Evolutionary conservation across 2,888 invertebrate species (phyloP).

Genomic region (Mechanitis messenoides): DNA sequence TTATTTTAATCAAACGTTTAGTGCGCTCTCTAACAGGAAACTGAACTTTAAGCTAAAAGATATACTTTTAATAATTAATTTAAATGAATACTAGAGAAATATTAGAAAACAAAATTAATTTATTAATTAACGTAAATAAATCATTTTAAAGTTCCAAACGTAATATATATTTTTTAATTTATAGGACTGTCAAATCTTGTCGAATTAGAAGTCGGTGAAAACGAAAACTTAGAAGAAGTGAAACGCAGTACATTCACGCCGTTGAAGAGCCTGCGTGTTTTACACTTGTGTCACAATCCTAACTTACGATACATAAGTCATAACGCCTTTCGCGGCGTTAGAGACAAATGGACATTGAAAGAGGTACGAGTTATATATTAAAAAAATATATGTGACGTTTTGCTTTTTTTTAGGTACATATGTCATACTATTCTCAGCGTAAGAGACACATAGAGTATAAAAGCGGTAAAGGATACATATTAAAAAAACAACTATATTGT

Average conservation of each 20-base stretch:
- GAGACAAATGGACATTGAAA: slow-evolving; percentile 69
- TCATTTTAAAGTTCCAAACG: neutral
- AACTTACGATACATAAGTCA: slow-evolving; percentile 76
- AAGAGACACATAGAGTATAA: too few relatives aligned
- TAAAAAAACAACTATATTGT: too few relatives aligned
- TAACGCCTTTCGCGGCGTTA: slow-evolving; percentile 73
- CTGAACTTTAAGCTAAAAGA: too few relatives aligned
- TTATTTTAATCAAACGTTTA: too few relatives aligned
- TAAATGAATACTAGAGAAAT: too few relatives aligned
- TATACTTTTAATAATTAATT: too few relatives aligned
- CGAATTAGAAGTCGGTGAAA: slow-evolving; percentile 78
- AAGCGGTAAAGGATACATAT: too few relatives aligned
- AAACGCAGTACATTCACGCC: slow-evolving; percentile 73
- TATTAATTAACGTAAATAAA: too few relatives aligned
- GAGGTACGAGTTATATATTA: slow-evolving; percentile 58
- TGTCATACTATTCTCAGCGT: too few relatives aligned
- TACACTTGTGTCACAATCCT: slow-evolving; percentile 73
- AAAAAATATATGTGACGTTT: neutral
- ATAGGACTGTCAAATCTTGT: slow-evolving; percentile 73
- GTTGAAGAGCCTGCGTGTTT: slow-evolving; percentile 59
- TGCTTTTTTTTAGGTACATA: neutral
- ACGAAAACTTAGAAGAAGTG: slow-evolving; percentile 74
- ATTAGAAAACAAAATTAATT: too few relatives aligned
- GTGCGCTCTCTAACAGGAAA: too few relatives aligned
- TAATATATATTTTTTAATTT: slow-evolving; percentile 23